Evolutionary conservation across 2,113 vertebrate species (phyloP).

Genomic region (Aplodontia rufa): DNA sequence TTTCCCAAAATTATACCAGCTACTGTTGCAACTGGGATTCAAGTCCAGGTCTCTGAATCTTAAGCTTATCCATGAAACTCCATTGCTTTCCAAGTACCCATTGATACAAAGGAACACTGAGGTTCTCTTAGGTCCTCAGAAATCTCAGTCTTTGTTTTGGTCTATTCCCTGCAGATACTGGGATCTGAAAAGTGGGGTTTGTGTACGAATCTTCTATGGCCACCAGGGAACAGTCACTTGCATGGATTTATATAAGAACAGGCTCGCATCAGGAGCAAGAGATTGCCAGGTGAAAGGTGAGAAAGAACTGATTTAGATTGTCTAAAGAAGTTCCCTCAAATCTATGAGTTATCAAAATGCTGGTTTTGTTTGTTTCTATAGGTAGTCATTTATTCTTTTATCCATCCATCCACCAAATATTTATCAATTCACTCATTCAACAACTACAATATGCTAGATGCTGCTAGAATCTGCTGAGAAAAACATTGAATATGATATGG

Average conservation of each 20-base stretch:
- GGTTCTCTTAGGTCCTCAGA: background rate
- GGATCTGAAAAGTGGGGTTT: slow-evolving; percentile 86
- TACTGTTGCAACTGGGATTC: background rate
- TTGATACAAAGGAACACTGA: background rate
- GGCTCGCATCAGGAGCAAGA: slow-evolving; percentile 89
- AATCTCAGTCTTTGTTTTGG: background rate
- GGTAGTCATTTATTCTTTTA: background rate
- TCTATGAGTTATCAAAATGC: background rate
- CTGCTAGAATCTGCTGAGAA: background rate
- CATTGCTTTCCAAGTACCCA: background rate
- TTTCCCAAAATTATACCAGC: background rate
- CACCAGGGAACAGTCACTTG: slow-evolving; percentile 88
- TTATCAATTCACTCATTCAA: background rate
- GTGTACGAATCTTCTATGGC: slow-evolving; percentile 85
- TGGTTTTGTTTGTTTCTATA: background rate
- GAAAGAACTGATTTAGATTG: background rate
- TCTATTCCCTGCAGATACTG: slow-evolving; percentile 87
- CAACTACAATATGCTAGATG: background rate
- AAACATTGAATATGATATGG: background rate
- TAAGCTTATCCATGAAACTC: slow-evolving; percentile 2
- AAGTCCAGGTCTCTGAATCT: background rate
- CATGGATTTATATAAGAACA: slow-evolving; percentile 85
- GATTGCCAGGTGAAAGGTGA: slow-evolving; percentile 92
- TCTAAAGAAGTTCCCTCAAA: background rate
- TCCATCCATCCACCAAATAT: background rate